phyloP scores from a whole-genome alignment of 2,888 invertebrate species.

The Papilio elwesi region DNA sequence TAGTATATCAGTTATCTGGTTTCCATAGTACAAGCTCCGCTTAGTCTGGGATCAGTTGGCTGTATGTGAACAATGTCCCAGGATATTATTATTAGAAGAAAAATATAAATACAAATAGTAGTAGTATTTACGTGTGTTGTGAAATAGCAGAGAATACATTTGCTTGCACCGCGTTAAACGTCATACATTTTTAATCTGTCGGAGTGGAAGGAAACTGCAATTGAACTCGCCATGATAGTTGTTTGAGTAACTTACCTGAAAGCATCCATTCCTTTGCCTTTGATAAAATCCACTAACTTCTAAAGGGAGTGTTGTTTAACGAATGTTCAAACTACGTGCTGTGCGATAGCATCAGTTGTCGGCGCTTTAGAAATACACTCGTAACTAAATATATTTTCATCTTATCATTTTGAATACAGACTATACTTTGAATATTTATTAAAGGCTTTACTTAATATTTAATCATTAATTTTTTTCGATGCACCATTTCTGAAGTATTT shows the following conservation, averaged over 20 bases:
- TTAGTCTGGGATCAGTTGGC: too few relatives aligned
- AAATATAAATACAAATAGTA: too few relatives aligned
- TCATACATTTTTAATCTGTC: conserved; percentile 13
- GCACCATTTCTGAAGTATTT: too few relatives aligned
- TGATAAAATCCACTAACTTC: conserved; percentile 15
- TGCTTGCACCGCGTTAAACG: not conserved
- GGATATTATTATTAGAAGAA: too few relatives aligned
- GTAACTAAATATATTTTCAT: too few relatives aligned
- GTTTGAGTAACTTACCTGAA: conserved; percentile 1
- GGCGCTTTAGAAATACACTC: not conserved
- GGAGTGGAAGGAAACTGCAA: not conserved
- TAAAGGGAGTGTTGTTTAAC: not conserved
- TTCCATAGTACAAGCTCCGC: too few relatives aligned
- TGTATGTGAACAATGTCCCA: too few relatives aligned
- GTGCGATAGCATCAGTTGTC: not conserved
- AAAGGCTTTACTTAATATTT: too few relatives aligned
- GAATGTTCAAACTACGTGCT: not conserved
- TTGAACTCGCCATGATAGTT: conserved; percentile 5
- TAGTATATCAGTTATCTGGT: too few relatives aligned
- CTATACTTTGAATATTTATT: too few relatives aligned
- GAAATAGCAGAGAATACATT: not conserved
- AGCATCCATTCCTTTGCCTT: conserved; percentile 2
- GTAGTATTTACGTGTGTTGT: not conserved
- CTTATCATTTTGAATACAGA: too few relatives aligned
- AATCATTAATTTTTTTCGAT: too few relatives aligned